Percentiles rank a stretch among this genome's conserved stretches.
Conservation (phyloP, 2,888 invertebrate genomes). For the Apamea crenata region DNA sequence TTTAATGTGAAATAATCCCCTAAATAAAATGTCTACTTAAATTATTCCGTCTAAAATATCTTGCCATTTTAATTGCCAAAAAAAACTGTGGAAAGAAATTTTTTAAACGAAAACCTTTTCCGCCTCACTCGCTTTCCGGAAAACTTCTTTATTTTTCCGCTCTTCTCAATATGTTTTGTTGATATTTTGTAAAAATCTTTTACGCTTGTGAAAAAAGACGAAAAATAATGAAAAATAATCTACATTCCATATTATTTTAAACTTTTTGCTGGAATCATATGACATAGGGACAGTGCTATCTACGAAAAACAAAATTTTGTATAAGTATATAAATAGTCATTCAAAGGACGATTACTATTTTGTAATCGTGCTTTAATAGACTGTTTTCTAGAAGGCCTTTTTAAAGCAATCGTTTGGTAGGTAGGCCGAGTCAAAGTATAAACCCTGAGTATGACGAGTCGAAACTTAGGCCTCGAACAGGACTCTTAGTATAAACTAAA, state of each 20-base stretch:
- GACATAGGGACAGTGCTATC: not conserved
- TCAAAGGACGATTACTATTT: too few species aligned
- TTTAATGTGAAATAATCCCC: conserved; percentile 5
- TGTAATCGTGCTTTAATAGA: not conserved
- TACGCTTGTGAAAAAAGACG: conserved; percentile 21
- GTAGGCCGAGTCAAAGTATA: not conserved
- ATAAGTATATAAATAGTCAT: too few species aligned
- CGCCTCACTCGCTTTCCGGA: not conserved
- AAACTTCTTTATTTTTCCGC: not conserved
- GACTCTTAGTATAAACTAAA: not conserved
- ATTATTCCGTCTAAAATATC: conserved; percentile 2
- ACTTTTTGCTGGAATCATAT: not conserved
- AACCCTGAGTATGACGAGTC: not conserved
- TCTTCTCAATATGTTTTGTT: not conserved
- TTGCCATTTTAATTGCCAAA: conserved; percentile 8
- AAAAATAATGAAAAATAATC: not conserved
- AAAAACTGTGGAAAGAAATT: not conserved
- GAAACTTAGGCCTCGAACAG: not conserved
- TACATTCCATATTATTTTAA: conserved; percentile 21
- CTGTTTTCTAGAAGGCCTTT: not conserved
- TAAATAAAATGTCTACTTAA: conserved; percentile 6
- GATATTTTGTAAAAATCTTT: not conserved
- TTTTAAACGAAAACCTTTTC: not conserved
- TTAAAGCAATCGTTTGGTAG: too few species aligned
- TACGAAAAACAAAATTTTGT: too few species aligned